phyloP scores from a whole-genome alignment of 2,888 invertebrate species.

The Nasonia oneida region DNA sequence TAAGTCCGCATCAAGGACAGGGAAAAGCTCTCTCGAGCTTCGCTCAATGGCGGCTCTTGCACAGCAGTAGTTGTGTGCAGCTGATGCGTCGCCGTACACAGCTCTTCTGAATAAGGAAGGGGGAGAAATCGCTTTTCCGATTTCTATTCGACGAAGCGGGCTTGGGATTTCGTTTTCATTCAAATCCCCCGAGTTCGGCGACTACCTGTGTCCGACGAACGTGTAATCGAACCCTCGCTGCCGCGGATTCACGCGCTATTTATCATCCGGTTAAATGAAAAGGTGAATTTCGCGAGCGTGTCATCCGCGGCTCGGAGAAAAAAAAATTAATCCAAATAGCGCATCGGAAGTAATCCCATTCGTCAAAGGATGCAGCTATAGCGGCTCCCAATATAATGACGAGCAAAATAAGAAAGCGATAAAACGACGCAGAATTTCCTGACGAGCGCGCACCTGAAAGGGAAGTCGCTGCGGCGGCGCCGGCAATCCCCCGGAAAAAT shows the following conservation, averaged over 20 bases:
- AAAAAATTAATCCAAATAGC: not conserved
- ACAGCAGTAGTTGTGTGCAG: not conserved
- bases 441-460: conserved; percentile 1
- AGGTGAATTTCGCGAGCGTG: too few relatives aligned
- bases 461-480: conserved; percentile 2
- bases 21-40: conserved; percentile 70
- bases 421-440: not conserved
- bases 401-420: not conserved
- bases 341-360: not conserved
- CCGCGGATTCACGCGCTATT: not conserved
- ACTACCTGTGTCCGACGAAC: conserved; percentile 10
- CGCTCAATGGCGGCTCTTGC: conserved; percentile 13
- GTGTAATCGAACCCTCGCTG: not conserved
- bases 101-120: conserved; percentile 11
- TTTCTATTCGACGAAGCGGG: conserved; percentile 12
- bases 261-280: not conserved
- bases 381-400: not conserved
- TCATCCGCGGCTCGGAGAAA: too few relatives aligned
- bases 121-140: conserved; percentile 36
- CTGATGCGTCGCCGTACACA: not conserved
- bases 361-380: not conserved
- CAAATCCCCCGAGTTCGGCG: not conserved
- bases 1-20: conserved; percentile 69
- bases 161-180: not conserved
- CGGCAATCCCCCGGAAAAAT: conserved; percentile 16